Evolutionary conservation across 2,113 vertebrate species (phyloP).

Genomic region (Typhlomys cinereus): DNA sequence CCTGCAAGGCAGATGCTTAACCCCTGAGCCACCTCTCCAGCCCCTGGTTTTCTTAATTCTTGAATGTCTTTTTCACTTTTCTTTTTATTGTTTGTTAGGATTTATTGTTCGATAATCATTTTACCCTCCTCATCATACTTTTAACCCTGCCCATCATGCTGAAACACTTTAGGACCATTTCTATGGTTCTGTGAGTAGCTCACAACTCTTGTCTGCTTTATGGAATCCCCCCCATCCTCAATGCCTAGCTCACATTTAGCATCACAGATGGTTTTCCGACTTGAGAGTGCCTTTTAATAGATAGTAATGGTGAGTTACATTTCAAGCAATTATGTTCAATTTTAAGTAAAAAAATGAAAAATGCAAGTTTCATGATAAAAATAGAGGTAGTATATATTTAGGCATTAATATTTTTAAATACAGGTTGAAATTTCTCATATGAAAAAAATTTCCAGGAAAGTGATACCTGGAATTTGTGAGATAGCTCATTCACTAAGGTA

Average conservation of each 20-base stretch:
- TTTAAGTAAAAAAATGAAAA: constrained; percentile 33
- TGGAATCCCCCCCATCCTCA: neutral
- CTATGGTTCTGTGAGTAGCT: too few relatives aligned
- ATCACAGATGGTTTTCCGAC: neutral
- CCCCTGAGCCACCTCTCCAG: too few relatives aligned
- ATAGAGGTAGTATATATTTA: neutral
- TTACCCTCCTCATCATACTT: too few relatives aligned
- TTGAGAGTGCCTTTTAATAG: neutral
- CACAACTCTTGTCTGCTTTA: neutral
- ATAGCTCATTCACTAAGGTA: too few relatives aligned
- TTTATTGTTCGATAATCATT: too few relatives aligned
- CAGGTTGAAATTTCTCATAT: neutral
- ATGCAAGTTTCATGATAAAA: neutral
- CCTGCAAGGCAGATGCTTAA: too few relatives aligned
- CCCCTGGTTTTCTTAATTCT: neutral
- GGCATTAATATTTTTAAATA: constrained; percentile 1
- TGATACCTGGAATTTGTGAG: too few relatives aligned
- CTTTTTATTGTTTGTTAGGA: too few relatives aligned
- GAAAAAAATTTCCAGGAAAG: neutral
- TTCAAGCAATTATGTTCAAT: neutral
- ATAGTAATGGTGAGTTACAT: neutral
- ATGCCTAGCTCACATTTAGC: neutral
- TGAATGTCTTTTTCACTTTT: constrained; percentile 3
- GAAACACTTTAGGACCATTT: too few relatives aligned
- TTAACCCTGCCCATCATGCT: too few relatives aligned